These are phyloP conservation scores for Camponotus vicinus DNA, from an alignment of 1,140 invertebrate genomes.

Conservation along the genomic window DNA sequence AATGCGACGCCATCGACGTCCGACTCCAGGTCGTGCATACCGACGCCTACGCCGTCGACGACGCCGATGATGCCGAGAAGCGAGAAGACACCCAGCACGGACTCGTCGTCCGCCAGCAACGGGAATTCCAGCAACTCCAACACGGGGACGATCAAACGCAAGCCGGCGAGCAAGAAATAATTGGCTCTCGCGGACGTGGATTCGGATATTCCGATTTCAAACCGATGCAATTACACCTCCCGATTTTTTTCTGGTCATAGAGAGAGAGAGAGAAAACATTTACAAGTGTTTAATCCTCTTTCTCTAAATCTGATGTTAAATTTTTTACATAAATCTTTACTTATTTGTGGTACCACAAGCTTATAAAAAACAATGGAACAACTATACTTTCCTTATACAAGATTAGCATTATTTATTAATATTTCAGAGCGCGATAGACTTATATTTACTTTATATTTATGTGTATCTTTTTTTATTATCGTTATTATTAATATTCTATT, in stretches of 20 bases:
- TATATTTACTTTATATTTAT: neutral
- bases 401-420: constrained; percentile 42
- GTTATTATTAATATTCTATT: constrained; percentile 12
- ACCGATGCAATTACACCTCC: neutral
- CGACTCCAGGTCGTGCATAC: constrained; percentile 75
- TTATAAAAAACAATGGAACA: neutral
- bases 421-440: neutral
- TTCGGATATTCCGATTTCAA: neutral
- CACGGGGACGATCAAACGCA: constrained; percentile 79
- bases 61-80: constrained; percentile 67
- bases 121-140: constrained; percentile 71
- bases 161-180: constrained; percentile 74
- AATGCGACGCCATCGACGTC: constrained; percentile 34
- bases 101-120: constrained; percentile 70
- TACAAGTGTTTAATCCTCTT: neutral
- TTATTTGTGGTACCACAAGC: neutral
- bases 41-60: constrained; percentile 67
- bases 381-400: neutral
- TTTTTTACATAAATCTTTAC: neutral
- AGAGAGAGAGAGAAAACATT: neutral
- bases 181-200: constrained; percentile 38
- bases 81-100: constrained; percentile 69
- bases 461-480: neutral
- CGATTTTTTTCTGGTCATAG: neutral
- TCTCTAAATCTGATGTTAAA: neutral